A percentile compares a stretch with the other conserved stretches of the same genome.
Conservation (phyloP, 2,888 invertebrate species). For the Polydrusus tereticollis region DNA sequence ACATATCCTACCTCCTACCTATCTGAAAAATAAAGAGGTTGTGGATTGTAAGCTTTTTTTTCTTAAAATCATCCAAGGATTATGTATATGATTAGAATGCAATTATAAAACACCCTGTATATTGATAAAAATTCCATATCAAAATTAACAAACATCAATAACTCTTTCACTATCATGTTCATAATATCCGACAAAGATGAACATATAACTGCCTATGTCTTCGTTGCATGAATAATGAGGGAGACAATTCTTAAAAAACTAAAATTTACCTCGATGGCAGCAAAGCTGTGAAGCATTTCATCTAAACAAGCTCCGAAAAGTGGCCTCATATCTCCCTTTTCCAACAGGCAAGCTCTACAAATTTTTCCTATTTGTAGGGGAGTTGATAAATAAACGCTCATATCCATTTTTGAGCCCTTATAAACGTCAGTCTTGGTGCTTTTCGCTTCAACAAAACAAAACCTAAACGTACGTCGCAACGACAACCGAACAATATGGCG, state of each 20-base stretch:
- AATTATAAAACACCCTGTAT: no score
- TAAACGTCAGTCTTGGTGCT: constrained; percentile 43
- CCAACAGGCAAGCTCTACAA: constrained; percentile 68
- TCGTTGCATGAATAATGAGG: no score
- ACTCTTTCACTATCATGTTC: constrained; percentile 13
- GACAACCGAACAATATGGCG: constrained; percentile 41
- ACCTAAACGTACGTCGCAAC: constrained; percentile 42
- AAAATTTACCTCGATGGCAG: constrained; percentile 64
- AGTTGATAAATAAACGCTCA: constrained; percentile 65
- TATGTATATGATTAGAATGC: no score
- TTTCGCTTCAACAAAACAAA: constrained; percentile 10
- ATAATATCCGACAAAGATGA: constrained; percentile 12
- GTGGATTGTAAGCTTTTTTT: no score
- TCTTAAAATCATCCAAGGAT: no score
- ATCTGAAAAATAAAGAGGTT: no score
- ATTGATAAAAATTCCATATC: not conserved
- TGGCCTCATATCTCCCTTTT: constrained; percentile 68
- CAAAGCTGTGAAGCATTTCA: constrained; percentile 68
- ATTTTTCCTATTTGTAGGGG: constrained; percentile 67
- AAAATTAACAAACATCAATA: constrained; percentile 13
- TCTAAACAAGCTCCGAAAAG: constrained; percentile 69
- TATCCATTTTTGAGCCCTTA: constrained; percentile 61
- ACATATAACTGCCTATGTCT: constrained; percentile 22
- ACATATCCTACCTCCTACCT: no score
- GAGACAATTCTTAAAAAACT: constrained; percentile 31